Evolutionary conservation across 2,113 vertebrate species (phyloP).

Genomic region (Coptodon bakossiorum): DNA sequence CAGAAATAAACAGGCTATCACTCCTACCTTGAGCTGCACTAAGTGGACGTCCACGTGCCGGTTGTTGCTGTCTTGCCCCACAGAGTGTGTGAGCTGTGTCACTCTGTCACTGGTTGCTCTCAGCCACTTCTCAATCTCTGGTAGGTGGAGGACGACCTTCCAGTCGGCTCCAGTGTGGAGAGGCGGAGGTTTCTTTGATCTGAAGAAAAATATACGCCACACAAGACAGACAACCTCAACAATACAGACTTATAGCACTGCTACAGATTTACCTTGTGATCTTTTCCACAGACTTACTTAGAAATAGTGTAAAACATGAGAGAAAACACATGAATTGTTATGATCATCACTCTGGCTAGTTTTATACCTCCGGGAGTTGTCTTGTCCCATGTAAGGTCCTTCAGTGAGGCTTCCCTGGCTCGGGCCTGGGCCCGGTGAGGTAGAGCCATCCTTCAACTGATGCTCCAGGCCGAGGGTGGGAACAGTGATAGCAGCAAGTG

Average conservation of each 20-base stretch:
- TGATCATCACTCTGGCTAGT: background rate
- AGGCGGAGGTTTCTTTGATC: conserved; percentile 83
- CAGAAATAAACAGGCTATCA: background rate
- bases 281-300: background rate
- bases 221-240: background rate
- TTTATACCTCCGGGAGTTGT: conserved; percentile 20
- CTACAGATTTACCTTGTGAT: background rate
- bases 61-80: conserved; percentile 83
- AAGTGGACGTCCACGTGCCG: conserved; percentile 93
- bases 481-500: conserved; percentile 61
- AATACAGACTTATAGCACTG: background rate
- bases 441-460: background rate
- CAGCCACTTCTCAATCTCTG: conserved; percentile 96
- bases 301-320: background rate
- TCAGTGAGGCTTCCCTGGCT: background rate
- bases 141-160: conserved; percentile 96
- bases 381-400: background rate
- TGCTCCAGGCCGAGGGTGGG: conserved; percentile 9
- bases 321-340: background rate
- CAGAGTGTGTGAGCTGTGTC: conserved; percentile 88
- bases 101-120: conserved; percentile 84
- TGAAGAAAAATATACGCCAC: background rate
- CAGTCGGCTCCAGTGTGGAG: conserved; percentile 92
- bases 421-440: background rate
- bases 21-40: conserved; percentile 91